These are phyloP conservation scores for Enteromius paludinosus DNA, from an alignment of 2,797 vertebrate genomes.

Conservation along the genomic window DNA sequence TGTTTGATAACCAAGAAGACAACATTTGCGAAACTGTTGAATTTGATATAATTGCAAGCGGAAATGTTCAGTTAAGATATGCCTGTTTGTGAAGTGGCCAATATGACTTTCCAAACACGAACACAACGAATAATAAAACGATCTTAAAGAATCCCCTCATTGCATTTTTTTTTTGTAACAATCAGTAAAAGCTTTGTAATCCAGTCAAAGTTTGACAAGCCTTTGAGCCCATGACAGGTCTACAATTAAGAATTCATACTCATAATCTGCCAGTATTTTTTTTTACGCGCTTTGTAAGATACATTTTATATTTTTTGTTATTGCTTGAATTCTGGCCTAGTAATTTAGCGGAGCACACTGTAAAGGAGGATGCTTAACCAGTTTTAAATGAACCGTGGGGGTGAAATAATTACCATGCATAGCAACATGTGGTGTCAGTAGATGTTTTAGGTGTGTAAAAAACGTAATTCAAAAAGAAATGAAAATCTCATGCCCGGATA, in stretches of 20 bases:
- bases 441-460: not conserved
- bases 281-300: not conserved
- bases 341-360: not conserved
- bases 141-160: not conserved
- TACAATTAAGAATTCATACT: not conserved
- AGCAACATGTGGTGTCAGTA: not conserved
- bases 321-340: not conserved
- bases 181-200: not conserved
- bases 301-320: not conserved
- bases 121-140: not conserved
- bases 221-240: not conserved
- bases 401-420: not conserved
- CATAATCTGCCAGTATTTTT: no score
- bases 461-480: not conserved
- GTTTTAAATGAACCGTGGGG: not conserved
- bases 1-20: not conserved
- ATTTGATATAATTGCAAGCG: not conserved
- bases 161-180: not conserved
- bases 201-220: slow-evolving; percentile 1
- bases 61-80: not conserved
- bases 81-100: not conserved
- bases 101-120: not conserved
- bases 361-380: not conserved
- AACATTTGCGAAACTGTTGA: not conserved
- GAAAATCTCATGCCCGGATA: not conserved